Percentiles rank a stretch among this genome's conserved stretches.
These are phyloP conservation scores for Eretmochelys imbricata DNA, from an alignment of 2,113 vertebrate genomes.

Conservation along the genomic window DNA sequence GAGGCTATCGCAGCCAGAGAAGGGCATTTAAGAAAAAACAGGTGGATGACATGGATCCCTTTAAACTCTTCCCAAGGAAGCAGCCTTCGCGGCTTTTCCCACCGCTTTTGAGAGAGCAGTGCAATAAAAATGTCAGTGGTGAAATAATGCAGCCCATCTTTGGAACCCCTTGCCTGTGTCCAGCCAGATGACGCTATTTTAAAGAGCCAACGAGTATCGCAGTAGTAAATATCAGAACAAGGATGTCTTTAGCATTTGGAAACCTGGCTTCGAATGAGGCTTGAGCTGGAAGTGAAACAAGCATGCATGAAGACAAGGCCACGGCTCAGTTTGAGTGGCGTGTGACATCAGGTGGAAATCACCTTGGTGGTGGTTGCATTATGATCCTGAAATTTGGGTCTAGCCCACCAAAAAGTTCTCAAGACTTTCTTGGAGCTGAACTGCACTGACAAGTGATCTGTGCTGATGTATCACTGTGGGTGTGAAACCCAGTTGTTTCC, in stretches of 20 bases:
- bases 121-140: conserved; percentile 40
- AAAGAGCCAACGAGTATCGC: background rate
- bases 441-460: background rate
- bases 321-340: background rate
- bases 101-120: conserved; percentile 8
- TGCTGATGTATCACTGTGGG: background rate
- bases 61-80: conserved; percentile 50
- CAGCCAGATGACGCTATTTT: background rate
- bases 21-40: background rate
- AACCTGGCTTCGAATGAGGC: background rate
- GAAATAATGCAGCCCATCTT: conserved; percentile 46
- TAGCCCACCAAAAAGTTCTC: background rate
- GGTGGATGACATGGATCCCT: background rate
- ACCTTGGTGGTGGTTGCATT: background rate
- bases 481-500: background rate
- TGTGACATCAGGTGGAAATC: background rate
- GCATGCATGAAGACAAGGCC: background rate
- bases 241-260: background rate
- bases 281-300: background rate
- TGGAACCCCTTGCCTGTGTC: background rate
- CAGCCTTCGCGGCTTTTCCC: conserved; percentile 18
- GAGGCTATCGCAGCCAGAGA: background rate
- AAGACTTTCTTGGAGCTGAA: background rate
- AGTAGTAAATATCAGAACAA: background rate
- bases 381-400: background rate